Conservation (phyloP, 2,888 invertebrate species). For the Lysandra bellargus region DNA sequence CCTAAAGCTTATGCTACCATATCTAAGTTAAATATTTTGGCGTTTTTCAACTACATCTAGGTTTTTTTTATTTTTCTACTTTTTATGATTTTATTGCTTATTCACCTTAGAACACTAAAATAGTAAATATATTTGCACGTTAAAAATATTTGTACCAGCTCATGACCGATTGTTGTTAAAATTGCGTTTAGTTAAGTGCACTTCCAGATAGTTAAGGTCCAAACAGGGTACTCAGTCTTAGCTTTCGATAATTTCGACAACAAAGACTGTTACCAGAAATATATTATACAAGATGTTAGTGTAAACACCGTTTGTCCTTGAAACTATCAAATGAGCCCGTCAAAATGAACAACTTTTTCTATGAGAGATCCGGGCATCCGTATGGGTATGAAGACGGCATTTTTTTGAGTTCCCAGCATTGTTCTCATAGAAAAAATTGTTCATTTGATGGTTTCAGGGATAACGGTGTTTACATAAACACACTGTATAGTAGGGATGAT, state of each 20-base stretch:
- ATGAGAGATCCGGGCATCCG: too few relatives aligned
- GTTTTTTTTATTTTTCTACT: neutral
- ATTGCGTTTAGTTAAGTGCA: neutral
- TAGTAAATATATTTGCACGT: neutral
- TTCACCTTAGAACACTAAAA: neutral
- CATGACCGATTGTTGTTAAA: neutral
- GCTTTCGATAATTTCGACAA: neutral
- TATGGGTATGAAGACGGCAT: too few relatives aligned
- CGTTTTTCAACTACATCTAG: neutral
- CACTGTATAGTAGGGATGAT: neutral
- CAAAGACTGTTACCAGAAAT: neutral
- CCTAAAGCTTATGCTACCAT: neutral
- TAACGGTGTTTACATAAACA: too few relatives aligned
- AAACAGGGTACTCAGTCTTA: neutral
- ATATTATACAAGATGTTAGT: too few relatives aligned
- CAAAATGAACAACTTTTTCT: too few relatives aligned
- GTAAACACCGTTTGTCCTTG: too few relatives aligned
- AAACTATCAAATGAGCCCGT: too few relatives aligned
- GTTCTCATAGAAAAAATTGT: too few relatives aligned
- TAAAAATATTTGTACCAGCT: neutral
- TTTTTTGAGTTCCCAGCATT: too few relatives aligned
- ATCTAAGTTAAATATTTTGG: constrained; percentile 9
- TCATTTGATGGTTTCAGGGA: too few relatives aligned
- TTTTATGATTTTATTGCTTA: constrained; percentile 14
- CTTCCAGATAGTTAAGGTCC: neutral